Evolutionary conservation across 2,888 invertebrate species (phyloP), one percentile per base, ranked within the genome.

Genomic region (Bombylius discolor): DNA sequence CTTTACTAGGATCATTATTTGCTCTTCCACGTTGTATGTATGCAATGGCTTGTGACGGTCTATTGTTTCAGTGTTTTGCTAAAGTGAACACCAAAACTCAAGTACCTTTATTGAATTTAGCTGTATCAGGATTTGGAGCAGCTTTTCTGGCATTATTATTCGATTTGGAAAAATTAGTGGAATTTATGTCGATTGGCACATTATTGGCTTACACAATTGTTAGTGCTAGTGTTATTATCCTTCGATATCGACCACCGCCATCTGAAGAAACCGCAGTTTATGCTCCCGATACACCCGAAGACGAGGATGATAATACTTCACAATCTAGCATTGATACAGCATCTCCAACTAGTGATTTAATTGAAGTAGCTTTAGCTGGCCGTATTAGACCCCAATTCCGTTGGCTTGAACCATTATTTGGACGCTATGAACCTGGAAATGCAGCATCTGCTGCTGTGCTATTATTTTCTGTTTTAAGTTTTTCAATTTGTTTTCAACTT

Each of bases 111-210:
- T 71, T 81, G 0, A 90, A 89, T 68, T 74, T 91, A 57, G 79
- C 84, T 5, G 80, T 90, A 55, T 85, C 89, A n/a, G 89, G 90
- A 0, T 60, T 86, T 14, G 76, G 83, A 34, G 86, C 89, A 51
- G 88, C 87, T 3, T 56, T 87, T 0, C 84, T 94, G 60, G 92
- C 94, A 5, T 73, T 94, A 47, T 70, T 93, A 45, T 89, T 94
- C 66, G 93, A 95, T 72, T 78, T 95, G 62, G 85, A 89, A 64
- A 91, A 91, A 63, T 76, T 95, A 47, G 92, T 95, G 0, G 93
- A 95, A 68, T 93, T 95, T 68, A 92, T 95, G 90, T 93, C 93
- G 3, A 94, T 95, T 66, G 90, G 90, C 0, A 91, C 90, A 0
- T 76, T 92, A 52, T 72, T 91, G 64, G 91, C 92, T 0, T 94